phyloP scores from a whole-genome alignment of 2,797 vertebrate species.

The Gymnodraco acuticeps region DNA sequence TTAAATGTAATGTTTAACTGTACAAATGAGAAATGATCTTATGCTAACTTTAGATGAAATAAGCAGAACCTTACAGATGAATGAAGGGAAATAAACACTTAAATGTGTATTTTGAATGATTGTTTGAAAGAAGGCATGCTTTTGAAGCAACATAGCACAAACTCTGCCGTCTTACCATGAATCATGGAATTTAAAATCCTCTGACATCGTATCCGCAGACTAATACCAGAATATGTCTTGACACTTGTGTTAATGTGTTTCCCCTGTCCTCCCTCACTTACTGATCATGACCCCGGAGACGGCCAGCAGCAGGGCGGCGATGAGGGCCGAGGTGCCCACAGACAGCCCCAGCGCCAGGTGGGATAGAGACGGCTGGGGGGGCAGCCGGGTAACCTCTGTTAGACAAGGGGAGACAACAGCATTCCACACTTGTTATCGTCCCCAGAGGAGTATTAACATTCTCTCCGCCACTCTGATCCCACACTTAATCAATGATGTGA shows the following conservation, averaged over 20 bases:
- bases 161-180: no score
- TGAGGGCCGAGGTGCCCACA: constrained; percentile 94
- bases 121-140: no score
- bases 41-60: no score
- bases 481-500: constrained; percentile 81
- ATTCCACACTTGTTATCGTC: constrained; percentile 60
- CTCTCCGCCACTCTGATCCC: constrained; percentile 60
- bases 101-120: no score
- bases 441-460: constrained; percentile 73
- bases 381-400: constrained; percentile 56
- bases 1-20: no score
- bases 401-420: constrained; percentile 59
- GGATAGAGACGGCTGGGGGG: constrained; percentile 84
- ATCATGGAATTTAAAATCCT: no score
- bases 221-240: no score
- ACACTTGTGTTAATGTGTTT: background rate
- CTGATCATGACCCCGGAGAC: constrained; percentile 99
- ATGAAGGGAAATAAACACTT: no score
- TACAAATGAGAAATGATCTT: no score
- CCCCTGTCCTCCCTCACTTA: constrained; percentile 64
- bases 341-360: constrained; percentile 93
- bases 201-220: no score
- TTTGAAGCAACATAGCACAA: no score
- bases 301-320: constrained; percentile 94
- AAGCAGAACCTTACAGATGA: no score